phyloP scores from a whole-genome alignment of 1,140 invertebrate species.

The Lasioglossum baleicum region DNA sequence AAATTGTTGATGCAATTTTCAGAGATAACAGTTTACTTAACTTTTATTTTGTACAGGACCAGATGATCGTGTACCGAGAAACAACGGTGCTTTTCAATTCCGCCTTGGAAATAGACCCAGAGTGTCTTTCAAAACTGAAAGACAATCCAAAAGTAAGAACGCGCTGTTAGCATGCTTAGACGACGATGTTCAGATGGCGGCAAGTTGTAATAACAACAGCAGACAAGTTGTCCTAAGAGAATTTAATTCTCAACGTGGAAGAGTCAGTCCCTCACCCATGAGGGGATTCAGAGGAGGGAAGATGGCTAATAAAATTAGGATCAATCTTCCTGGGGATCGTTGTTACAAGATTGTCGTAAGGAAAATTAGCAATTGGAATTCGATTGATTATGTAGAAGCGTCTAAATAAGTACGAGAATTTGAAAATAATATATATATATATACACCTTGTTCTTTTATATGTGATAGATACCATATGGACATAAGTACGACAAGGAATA shows the following conservation, averaged over 20 bases:
- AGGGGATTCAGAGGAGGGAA: constrained; percentile 45
- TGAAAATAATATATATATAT: not conserved
- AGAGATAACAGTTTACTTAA: not conserved
- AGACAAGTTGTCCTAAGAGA: constrained; percentile 54
- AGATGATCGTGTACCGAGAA: constrained; percentile 62
- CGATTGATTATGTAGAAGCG: not conserved
- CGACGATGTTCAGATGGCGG: constrained; percentile 68
- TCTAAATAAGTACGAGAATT: too few species aligned
- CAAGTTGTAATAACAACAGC: constrained; percentile 56
- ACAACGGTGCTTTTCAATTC: constrained; percentile 20
- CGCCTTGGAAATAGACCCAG: constrained; percentile 51
- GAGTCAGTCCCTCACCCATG: constrained; percentile 64
- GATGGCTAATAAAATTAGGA: not conserved
- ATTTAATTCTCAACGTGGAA: constrained; percentile 52
- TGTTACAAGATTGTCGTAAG: constrained; percentile 84
- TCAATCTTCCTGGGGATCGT: constrained; percentile 56
- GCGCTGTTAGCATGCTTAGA: constrained; percentile 49
- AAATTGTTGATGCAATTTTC: too few species aligned
- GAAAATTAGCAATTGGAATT: constrained; percentile 28
- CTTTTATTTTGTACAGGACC: constrained; percentile 56
- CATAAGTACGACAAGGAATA: constrained; percentile 87
- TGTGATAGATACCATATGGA: constrained; percentile 84
- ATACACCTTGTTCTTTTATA: constrained; percentile 32
- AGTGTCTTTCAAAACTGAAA: constrained; percentile 68
- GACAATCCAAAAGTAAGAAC: not conserved